These are phyloP conservation scores for Paelopatides confundens DNA, from an alignment of 53 echinoderm and acorn worm species.

Conservation along the genomic window DNA sequence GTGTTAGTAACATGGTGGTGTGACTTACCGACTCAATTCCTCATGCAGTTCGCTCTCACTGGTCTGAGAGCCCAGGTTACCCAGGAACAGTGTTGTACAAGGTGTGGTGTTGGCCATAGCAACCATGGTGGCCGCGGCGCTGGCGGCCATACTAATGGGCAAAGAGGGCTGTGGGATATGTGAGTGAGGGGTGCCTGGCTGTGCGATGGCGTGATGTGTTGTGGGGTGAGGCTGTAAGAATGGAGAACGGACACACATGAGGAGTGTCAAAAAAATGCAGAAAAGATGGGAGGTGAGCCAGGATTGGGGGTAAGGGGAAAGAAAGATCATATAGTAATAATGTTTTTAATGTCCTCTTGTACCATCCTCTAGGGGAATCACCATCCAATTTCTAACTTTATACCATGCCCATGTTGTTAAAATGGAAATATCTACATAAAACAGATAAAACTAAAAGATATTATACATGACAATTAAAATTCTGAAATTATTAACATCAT, in stretches of 20 bases:
- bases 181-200: slow-evolving; percentile 96
- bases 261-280: slow-evolving; percentile 26
- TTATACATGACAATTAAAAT: no score
- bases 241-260: slow-evolving; percentile 63
- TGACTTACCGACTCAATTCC: slow-evolving; percentile 93
- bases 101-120: slow-evolving; percentile 93
- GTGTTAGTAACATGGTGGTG: neutral
- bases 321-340: neutral
- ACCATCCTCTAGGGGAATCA: no score
- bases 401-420: no score
- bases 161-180: slow-evolving; percentile 97
- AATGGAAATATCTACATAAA: no score
- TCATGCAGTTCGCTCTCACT: slow-evolving; percentile 96
- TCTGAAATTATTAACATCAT: no score
- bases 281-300: neutral
- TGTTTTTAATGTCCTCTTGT: neutral
- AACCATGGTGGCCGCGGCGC: slow-evolving; percentile 97
- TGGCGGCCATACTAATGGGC: slow-evolving; percentile 89
- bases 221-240: slow-evolving; percentile 96
- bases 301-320: neutral
- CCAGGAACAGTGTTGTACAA: slow-evolving; percentile 99
- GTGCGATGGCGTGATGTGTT: slow-evolving; percentile 97
- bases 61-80: slow-evolving; percentile 97
- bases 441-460: no score
- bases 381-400: no score